Evolutionary conservation across 2,888 invertebrate genomes (phyloP), one percentile per base, ranked within the genome.

Genomic region (Oscheius sp.): DNA sequence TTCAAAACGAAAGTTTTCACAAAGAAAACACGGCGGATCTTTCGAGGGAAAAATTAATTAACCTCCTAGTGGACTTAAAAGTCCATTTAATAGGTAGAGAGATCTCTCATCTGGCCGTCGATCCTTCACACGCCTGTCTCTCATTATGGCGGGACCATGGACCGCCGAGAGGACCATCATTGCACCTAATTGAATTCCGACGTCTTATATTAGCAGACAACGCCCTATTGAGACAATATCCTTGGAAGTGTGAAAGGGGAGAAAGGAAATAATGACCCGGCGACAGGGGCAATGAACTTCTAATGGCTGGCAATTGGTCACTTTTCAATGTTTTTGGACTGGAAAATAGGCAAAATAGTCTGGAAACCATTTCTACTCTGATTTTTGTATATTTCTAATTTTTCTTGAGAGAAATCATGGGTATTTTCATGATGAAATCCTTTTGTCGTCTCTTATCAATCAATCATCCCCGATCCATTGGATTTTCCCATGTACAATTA

Each of bases 111-210:
- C 35, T 12, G 35, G 16, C 45, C 46, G 52, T 27, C 66, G 49
- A 27, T 52, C 66, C 66, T 66, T 66, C 66, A 66, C 66, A 66
- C 66, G 61, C 52, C 49, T 66, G 66, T 66, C 66, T 66, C 52
- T 66, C 66, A 66, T 66, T 66, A 66, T 66, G 29, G 21, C 61
- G 18, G 58, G 27, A 18, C 58, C 58, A 27, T 27, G 58, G 29
- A 29, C 58, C 58, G n/a, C 27, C 25, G 35, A 35, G 35, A 35
- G n/a, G 58, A 29, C 58, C 58, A 58, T 63, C 63, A 63, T 63
- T 63, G 63, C 63, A 66, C 66, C 66, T 66, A 66, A 66, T 66
- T 66, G 66, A 66, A 66, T 66, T 66, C 66, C 66, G 25, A 66
- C 66, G 66, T 66, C 66, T 66, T 66, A 49, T 66, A 66, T 66